phyloP scores from a whole-genome alignment of 2,888 invertebrate species.

The Stenodema calcarata region DNA sequence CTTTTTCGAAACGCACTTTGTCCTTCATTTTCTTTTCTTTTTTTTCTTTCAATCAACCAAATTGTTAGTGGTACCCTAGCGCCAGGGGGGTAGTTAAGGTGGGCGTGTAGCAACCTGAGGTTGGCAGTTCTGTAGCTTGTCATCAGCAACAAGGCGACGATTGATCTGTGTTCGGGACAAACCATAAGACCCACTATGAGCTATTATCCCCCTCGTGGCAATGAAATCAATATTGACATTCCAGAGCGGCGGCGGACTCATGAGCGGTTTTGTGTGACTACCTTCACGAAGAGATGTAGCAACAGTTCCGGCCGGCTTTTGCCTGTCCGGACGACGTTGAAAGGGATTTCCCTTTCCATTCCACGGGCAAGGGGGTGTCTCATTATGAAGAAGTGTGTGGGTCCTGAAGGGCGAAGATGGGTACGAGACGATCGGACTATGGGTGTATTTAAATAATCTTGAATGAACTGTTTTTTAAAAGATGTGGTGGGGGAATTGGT shows the following conservation, averaged over 20 bases:
- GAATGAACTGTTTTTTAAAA: neutral
- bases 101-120: too few relatives aligned
- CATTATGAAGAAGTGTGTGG: neutral
- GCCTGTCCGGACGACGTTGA: neutral
- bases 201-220: neutral
- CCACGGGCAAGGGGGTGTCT: neutral
- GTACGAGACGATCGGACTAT: neutral
- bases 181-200: neutral
- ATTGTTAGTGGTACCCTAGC: too few relatives aligned
- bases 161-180: neutral
- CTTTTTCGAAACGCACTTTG: too few relatives aligned
- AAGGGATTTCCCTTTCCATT: neutral
- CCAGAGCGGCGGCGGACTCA: neutral
- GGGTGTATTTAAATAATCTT: neutral
- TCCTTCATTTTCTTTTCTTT: too few relatives aligned
- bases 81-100: too few relatives aligned
- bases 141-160: too few relatives aligned
- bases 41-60: too few relatives aligned
- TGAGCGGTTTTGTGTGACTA: neutral
- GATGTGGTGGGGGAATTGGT: neutral
- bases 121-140: too few relatives aligned
- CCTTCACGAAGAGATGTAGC: neutral
- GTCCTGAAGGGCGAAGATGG: neutral
- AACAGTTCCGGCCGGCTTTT: neutral
- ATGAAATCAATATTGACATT: neutral